Base-by-base conservation (phyloP, 1,140 invertebrate genomes). In the Leptoteleia sp. region DNA sequence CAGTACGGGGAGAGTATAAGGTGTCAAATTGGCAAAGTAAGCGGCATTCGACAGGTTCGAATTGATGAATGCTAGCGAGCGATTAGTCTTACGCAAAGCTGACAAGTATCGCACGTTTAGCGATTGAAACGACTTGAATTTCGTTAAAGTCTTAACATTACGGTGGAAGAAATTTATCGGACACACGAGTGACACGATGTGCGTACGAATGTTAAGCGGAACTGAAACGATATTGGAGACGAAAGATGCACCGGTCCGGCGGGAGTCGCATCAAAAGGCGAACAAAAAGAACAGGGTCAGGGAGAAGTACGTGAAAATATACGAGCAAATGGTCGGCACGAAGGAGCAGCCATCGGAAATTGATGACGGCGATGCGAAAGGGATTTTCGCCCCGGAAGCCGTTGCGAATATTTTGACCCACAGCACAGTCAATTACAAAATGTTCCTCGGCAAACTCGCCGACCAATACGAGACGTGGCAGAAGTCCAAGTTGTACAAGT, bases 301-400 rank as follows among this genome's bases (percentile, higher is more conserved):
- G 48, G 84, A 87, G 11, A 87, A 86, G 50, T 89, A 83, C 38
- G 82, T 84, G 22, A 85, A 76, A 17, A 55, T 84, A 0, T 84
- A 88, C 71, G 83, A 89, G 9, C 76, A 75, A 29, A 43, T 79
- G 37, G 31, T 62, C n/a, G 7, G 8, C 3, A 35, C 5, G 13
- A 75, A 76, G 11, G 25, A 65, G 6, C 59, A 45, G 1, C 61
- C 59, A 1, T 42, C 9, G 11, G 12, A 1, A 4, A 1, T 16
- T 0, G 12, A 62, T 6, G 13, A 1, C 11, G 5, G 22, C 3
- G 19, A 38, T 2, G 9, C 70, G 17, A 5, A 15, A 31, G 16
- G 16, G 59, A 27, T 52, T 8, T 27, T 47, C n/a, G 61, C 5
- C 7, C 38, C 68, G 4, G 76, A 68, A 50, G 7, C 6, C 1